Evolutionary conservation across 2,888 invertebrate species (phyloP).

Genomic region (Meliscaeva auricollis): DNA sequence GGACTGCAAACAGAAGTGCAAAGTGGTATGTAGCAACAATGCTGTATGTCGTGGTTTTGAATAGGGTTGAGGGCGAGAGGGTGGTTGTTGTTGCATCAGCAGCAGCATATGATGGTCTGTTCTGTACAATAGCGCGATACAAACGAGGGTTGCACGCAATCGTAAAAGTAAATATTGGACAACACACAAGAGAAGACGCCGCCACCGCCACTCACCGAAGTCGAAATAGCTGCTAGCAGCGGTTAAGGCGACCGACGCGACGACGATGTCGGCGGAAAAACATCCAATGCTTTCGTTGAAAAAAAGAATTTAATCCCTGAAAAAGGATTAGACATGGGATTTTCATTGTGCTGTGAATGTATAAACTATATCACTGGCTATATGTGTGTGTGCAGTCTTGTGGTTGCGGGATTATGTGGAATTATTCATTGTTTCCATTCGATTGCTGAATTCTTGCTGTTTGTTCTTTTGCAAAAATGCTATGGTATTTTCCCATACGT

Average conservation of each 20-base stretch:
- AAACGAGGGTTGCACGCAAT: constrained; percentile 74
- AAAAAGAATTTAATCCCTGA: constrained; percentile 72
- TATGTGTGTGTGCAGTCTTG: constrained; percentile 40
- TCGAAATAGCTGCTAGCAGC: background rate
- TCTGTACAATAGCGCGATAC: constrained; percentile 39
- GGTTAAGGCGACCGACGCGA: constrained; percentile 39
- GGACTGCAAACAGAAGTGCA: constrained; percentile 74
- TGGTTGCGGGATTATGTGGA: constrained; percentile 73
- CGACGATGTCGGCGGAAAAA: constrained; percentile 14
- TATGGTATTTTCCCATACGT: background rate
- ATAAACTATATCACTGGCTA: background rate
- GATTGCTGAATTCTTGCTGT: constrained; percentile 66
- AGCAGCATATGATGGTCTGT: constrained; percentile 8
- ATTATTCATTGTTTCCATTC: constrained; percentile 75
- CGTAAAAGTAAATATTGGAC: constrained; percentile 65
- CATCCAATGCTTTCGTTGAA: constrained; percentile 59
- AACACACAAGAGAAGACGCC: constrained; percentile 56
- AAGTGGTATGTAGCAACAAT: constrained; percentile 75
- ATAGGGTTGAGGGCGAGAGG: constrained; percentile 17
- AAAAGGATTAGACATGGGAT: constrained; percentile 70
- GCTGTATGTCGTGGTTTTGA: constrained; percentile 3
- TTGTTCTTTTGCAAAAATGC: constrained; percentile 29
- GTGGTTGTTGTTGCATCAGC: constrained; percentile 23
- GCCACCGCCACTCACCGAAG: background rate
- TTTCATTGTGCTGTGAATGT: constrained; percentile 12